Evolutionary conservation across 2,797 vertebrate species (phyloP), one percentile per base, ranked within the genome.

Genomic region (Sebastolobus altivelis): DNA sequence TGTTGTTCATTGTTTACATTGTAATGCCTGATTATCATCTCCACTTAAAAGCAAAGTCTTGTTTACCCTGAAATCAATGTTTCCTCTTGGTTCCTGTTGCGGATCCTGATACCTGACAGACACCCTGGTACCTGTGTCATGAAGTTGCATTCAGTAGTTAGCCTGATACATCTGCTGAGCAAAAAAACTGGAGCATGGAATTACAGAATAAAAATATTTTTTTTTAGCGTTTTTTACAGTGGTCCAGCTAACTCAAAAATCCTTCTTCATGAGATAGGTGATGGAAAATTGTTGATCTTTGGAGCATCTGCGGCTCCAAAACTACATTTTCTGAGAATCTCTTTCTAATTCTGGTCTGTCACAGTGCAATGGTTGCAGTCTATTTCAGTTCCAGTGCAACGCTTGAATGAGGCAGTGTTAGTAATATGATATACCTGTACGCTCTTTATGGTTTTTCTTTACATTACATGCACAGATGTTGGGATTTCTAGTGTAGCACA

Each of bases 1-100:
- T 92, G 87, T 81, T 89, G 71, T 91, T 92, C 65, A 81, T 84
- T 88, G 86, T 89, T 90, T 88, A 93, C 88, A 90, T 90, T 89
- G 84, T 89, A 87, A 88, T 84, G 76, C 81, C 85, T 84, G 73
- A 81, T 87, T 89, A 81, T 92, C 88, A 85, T 90, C 74, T 83
- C 81, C 79, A 80, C 72, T 78, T 84, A 55, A 88, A 85, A 89
- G 67, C 73, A 68, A 85, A 87, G 71, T 79, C 72, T 79, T 73
- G 70, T 84, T 83, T 79, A 85, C 71, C 67, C 70, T 86, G 37
- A 83, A 85, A 61, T 70, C 31, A 56, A 69, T 49, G 75, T 85
- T 84, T 83, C 68, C 63, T 87, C 68, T 77, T 66, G 33, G 66
- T 87, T 87, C 20, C 43, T 76, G 81, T 81, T 87, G 14, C 43